Evolutionary conservation across 1,140 invertebrate genomes (phyloP).

Genomic region (Pseudobourletiella spinata): DNA sequence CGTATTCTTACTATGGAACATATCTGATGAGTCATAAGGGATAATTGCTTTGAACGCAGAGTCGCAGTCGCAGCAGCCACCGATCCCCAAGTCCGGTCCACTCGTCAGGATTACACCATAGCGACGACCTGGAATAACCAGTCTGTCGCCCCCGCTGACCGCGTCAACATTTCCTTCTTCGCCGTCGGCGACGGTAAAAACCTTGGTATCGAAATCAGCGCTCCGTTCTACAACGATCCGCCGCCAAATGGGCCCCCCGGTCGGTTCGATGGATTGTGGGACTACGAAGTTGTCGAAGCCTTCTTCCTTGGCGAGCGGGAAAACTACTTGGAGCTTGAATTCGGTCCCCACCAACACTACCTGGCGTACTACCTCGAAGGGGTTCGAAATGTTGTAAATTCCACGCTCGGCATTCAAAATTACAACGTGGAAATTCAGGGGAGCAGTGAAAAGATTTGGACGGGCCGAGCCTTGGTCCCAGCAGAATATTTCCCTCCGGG

Average conservation of each 20-base stretch:
- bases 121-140: slow-evolving; percentile 1
- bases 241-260: slow-evolving; percentile 9
- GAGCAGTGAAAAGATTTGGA: slow-evolving; percentile 37
- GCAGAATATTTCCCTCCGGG: slow-evolving; percentile 42
- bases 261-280: slow-evolving; percentile 19
- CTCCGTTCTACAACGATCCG: slow-evolving; percentile 31
- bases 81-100: too few species aligned
- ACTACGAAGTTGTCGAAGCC: slow-evolving; percentile 37
- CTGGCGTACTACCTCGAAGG: slow-evolving; percentile 44
- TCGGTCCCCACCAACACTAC: slow-evolving; percentile 45
- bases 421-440: slow-evolving; percentile 1
- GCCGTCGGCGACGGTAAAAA: background rate
- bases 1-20: too few species aligned
- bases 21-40: too few species aligned
- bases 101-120: background rate
- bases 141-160: background rate
- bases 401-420: slow-evolving; percentile 18
- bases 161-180: background rate
- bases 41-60: too few species aligned
- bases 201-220: slow-evolving; percentile 12
- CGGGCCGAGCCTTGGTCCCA: slow-evolving; percentile 42
- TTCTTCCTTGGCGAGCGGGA: slow-evolving; percentile 38
- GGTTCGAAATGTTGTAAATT: slow-evolving; percentile 38
- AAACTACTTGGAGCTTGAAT: slow-evolving; percentile 47
- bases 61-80: too few species aligned